Evolutionary conservation across 2,888 invertebrate species (phyloP).

Genomic region (Metalampra italica): DNA sequence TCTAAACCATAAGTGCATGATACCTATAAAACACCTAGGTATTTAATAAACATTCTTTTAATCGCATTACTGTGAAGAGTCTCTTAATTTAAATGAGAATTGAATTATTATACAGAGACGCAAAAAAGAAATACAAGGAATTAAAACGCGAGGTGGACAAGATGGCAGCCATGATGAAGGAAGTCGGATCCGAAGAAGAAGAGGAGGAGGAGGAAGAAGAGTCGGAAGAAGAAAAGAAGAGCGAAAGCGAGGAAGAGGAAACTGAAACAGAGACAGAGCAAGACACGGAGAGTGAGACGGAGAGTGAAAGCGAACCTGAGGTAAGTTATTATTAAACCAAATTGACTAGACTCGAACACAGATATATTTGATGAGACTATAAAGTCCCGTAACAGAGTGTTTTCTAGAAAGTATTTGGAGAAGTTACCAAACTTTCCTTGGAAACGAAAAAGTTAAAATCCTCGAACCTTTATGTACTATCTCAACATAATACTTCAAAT

Average conservation of each 20-base stretch:
- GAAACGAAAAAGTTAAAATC: too few relatives aligned
- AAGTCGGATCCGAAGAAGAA: conserved; percentile 84
- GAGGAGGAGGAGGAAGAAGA: conserved; percentile 81
- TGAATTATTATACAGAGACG: conserved; percentile 72
- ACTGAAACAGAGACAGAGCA: conserved; percentile 83
- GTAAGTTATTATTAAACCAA: conserved; percentile 39
- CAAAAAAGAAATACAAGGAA: conserved; percentile 89
- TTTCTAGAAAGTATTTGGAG: too few relatives aligned
- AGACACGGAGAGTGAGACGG: conserved; percentile 82
- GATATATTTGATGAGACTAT: too few relatives aligned
- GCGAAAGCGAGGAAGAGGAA: conserved; percentile 76
- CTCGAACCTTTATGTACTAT: too few relatives aligned
- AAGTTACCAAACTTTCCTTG: too few relatives aligned
- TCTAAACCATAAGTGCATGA: too few relatives aligned
- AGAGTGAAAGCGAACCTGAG: conserved; percentile 83
- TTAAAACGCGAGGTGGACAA: conserved; percentile 93
- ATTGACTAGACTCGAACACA: not conserved
- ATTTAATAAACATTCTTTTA: too few relatives aligned
- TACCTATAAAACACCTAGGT: too few relatives aligned
- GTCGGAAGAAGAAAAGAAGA: conserved; percentile 79
- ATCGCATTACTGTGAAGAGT: too few relatives aligned
- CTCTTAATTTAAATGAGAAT: not conserved
- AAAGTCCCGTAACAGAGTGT: too few relatives aligned
- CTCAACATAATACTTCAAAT: not conserved
- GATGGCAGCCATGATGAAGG: conserved; percentile 93